phyloP scores from a whole-genome alignment of 23 tunicate species.

The Halocynthia roretzi region DNA sequence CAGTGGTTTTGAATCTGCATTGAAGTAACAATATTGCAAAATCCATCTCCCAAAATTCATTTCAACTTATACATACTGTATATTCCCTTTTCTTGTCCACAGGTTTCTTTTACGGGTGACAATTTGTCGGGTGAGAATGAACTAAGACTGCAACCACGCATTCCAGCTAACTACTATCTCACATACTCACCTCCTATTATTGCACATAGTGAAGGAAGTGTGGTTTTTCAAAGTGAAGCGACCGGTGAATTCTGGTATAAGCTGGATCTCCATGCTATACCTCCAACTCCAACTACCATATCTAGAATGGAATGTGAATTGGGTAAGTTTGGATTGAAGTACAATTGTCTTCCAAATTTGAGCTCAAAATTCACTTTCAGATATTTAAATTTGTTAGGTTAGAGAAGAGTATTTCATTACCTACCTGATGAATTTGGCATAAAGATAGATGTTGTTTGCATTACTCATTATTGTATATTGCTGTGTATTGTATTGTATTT shows the following conservation, averaged over 20 bases:
- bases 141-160: constrained; percentile 34
- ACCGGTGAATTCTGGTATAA: constrained; percentile 99
- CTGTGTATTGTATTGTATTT: too few species aligned
- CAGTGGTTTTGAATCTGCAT: too few species aligned
- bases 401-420: not conserved
- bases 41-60: too few species aligned
- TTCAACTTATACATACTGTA: too few species aligned
- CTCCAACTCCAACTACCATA: constrained; percentile 63
- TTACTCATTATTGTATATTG: too few species aligned
- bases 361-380: not conserved
- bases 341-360: too few species aligned
- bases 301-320: constrained; percentile 84
- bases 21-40: too few species aligned
- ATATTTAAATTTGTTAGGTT: not conserved
- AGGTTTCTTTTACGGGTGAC: constrained; percentile 46
- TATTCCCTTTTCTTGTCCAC: too few species aligned
- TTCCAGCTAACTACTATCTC: constrained; percentile 38
- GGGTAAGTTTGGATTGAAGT: constrained; percentile 25
- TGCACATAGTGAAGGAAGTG: constrained; percentile 33
- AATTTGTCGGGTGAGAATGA: constrained; percentile 33
- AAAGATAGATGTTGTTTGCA: not conserved
- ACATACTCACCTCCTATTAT: constrained; percentile 46
- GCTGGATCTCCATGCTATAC: constrained; percentile 34
- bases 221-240: constrained; percentile 52
- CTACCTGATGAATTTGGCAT: too few species aligned